phyloP scores from a whole-genome alignment of 2,888 invertebrate genomes.

The Cremastinae sp. region DNA sequence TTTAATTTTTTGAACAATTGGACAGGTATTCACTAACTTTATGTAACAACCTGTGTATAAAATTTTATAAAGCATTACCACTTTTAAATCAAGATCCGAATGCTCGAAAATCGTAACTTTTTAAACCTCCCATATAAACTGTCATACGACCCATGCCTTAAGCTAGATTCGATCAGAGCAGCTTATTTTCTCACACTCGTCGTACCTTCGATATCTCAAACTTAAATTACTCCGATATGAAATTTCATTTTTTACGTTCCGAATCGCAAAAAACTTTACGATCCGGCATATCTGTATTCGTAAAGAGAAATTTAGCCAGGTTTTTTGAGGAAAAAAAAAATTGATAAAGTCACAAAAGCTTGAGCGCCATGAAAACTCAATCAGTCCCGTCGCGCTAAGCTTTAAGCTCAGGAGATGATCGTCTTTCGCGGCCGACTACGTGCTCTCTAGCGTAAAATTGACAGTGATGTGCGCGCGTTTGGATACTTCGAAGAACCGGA shows the following conservation, averaged over 20 bases:
- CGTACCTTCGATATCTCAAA: too few species aligned
- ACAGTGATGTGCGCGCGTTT: conserved; percentile 29
- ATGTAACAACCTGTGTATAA: too few species aligned
- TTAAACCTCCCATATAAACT: neutral
- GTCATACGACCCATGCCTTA: neutral
- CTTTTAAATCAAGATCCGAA: too few species aligned
- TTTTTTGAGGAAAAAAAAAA: too few species aligned
- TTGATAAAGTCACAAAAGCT: conserved; percentile 20
- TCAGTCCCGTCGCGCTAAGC: conserved; percentile 27
- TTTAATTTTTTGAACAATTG: too few species aligned
- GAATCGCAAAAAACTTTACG: neutral
- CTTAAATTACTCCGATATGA: too few species aligned
- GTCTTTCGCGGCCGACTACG: conserved; percentile 31
- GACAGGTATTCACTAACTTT: too few species aligned
- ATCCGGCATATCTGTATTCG: neutral
- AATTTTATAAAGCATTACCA: too few species aligned
- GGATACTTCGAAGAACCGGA: conserved; percentile 13
- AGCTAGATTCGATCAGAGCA: too few species aligned
- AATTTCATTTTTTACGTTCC: neutral
- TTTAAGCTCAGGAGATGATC: conserved; percentile 32
- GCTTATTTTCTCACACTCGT: too few species aligned
- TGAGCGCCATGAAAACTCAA: conserved; percentile 29
- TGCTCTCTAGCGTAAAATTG: conserved; percentile 42
- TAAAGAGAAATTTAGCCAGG: conserved; percentile 3
- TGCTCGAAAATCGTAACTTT: neutral